Conservation (phyloP, 2,113 vertebrate species). For the Cyanoderma ruficeps region DNA sequence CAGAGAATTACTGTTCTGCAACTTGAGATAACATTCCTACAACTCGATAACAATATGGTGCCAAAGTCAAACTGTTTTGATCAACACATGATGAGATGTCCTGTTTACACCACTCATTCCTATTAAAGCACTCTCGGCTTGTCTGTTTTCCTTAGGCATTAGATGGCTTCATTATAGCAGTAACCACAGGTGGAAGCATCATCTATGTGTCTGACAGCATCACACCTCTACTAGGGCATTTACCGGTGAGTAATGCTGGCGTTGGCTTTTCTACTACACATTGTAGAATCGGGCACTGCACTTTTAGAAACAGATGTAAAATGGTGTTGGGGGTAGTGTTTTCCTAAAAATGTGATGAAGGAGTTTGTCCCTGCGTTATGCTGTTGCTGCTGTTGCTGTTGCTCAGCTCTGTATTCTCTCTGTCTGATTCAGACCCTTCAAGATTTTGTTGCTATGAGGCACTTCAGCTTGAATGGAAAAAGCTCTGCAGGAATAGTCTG, state of each 20-base stretch:
- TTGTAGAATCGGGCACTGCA: neutral
- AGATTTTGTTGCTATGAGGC: conserved; percentile 49
- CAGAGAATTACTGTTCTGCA: conserved; percentile 14
- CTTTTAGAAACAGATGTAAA: neutral
- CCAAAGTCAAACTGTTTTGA: neutral
- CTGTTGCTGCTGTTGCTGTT: neutral
- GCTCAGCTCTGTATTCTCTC: neutral
- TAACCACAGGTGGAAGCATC: conserved; percentile 82
- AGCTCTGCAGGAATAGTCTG: neutral
- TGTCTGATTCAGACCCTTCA: neutral
- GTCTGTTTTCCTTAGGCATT: conserved; percentile 71
- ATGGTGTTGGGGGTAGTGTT: neutral
- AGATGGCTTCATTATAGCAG: conserved; percentile 82
- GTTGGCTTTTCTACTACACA: neutral
- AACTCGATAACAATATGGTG: neutral
- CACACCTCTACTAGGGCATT: conserved; percentile 81
- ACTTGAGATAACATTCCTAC: conserved; percentile 7
- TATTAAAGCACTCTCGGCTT: neutral
- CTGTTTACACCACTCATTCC: neutral
- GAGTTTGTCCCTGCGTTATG: neutral
- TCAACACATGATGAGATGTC: neutral
- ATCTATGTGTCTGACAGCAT: conserved; percentile 84
- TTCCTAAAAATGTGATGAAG: neutral
- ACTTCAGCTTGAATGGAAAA: neutral
- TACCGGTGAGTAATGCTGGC: conserved; percentile 75